A percentile compares a stretch with the other conserved stretches of the same genome.
phyloP scores from a whole-genome alignment of 1,140 invertebrate genomes.

The Sitodiplosis mosellana region DNA sequence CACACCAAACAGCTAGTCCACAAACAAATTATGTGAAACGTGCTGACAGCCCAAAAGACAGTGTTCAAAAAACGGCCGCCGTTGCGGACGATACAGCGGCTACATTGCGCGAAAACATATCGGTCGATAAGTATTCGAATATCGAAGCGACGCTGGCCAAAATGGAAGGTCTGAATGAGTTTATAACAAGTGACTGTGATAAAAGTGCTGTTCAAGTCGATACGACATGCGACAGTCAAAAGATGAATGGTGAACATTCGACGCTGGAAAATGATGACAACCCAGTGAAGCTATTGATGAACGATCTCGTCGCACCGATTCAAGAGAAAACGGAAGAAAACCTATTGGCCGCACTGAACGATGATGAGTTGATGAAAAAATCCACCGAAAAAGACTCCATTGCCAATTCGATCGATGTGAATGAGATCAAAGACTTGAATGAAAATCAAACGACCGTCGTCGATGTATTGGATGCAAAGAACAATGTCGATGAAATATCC shows the following conservation, averaged over 20 bases:
- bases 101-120: slow-evolving; percentile 5
- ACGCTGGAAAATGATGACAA: background rate
- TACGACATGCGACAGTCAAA: background rate
- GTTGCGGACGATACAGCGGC: no score
- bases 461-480: background rate
- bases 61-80: background rate
- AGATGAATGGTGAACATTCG: slow-evolving; percentile 4
- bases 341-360: slow-evolving; percentile 6
- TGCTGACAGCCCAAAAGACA: background rate
- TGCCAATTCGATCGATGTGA: background rate
- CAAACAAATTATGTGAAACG: slow-evolving; percentile 13
- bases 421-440: background rate
- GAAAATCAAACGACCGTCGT: background rate
- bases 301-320: background rate
- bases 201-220: background rate
- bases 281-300: background rate
- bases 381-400: background rate
- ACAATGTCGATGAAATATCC: background rate
- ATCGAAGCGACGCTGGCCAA: slow-evolving; percentile 43
- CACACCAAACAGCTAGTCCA: slow-evolving; percentile 52
- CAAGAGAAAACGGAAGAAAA: slow-evolving; percentile 1
- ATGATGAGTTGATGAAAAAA: slow-evolving; percentile 7
- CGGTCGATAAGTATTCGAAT: slow-evolving; percentile 28
- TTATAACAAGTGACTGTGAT: slow-evolving; percentile 7
- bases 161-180: slow-evolving; percentile 35